These are phyloP conservation scores for Cantharis rustica DNA, from an alignment of 2,888 invertebrate species.

Conservation along the genomic window DNA sequence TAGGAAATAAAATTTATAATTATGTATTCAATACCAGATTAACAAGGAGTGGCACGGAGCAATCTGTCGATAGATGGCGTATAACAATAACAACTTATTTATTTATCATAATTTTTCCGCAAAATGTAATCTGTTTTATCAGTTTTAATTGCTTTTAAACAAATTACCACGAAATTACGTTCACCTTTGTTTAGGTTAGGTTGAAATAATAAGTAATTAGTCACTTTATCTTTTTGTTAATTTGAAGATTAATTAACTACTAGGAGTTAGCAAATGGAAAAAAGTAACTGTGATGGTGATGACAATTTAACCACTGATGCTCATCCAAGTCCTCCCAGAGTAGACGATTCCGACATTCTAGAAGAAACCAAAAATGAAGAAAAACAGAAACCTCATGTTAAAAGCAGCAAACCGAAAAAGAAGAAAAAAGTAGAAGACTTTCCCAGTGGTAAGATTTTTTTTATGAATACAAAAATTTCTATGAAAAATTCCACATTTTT, in stretches of 20 bases:
- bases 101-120: neutral
- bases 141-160: neutral
- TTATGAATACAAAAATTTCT: neutral
- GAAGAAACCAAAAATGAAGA: neutral
- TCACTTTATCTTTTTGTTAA: neutral
- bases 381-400: neutral
- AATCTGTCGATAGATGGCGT: neutral
- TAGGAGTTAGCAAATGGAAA: neutral
- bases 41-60: neutral
- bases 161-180: too few relatives aligned
- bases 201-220: neutral
- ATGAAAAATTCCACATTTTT: constrained; percentile 29
- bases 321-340: constrained; percentile 7
- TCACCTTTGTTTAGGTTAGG: neutral
- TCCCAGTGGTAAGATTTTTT: neutral
- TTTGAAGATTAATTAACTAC: neutral
- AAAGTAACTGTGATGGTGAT: neutral
- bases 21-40: neutral
- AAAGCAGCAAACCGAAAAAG: neutral
- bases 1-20: neutral
- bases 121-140: neutral
- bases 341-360: neutral
- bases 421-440: neutral
- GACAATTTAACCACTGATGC: constrained; percentile 1
- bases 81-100: neutral